Conservation (phyloP, 2,797 vertebrate species). For the Hemibagrus guttatus region DNA sequence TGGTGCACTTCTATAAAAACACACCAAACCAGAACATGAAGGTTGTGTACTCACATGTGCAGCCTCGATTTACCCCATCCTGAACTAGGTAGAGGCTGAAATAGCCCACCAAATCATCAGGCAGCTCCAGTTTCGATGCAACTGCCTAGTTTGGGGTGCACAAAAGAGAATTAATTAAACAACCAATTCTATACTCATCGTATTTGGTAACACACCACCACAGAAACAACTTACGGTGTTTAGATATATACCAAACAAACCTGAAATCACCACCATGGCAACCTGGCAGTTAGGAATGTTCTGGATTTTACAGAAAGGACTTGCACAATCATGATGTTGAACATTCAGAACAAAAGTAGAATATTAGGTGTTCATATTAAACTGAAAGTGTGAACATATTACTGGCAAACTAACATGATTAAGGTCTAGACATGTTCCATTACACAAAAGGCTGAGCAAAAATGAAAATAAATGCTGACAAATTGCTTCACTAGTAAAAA, state of each 20-base stretch:
- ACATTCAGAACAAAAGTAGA: background rate
- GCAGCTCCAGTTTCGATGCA: slow-evolving; percentile 91
- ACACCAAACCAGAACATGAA: background rate
- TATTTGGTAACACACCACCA: background rate
- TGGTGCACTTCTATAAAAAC: background rate
- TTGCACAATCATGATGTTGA: background rate
- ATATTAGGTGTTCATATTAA: too few relatives aligned
- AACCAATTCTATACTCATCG: background rate
- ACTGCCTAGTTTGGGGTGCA: slow-evolving; percentile 79
- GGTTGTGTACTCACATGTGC: slow-evolving; percentile 87
- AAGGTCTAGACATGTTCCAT: background rate
- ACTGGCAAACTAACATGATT: background rate
- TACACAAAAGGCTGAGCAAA: too few relatives aligned
- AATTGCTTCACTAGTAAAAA: background rate
- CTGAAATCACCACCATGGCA: background rate
- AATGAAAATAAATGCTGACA: background rate
- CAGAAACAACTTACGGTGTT: background rate
- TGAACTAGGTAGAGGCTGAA: slow-evolving; percentile 95
- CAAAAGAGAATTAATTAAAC: background rate
- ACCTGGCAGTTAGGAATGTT: background rate
- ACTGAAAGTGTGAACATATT: background rate
- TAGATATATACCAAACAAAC: background rate
- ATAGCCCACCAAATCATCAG: slow-evolving; percentile 92
- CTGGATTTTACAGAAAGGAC: background rate
- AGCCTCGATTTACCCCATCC: slow-evolving; percentile 83